Evolutionary conservation across 2,888 invertebrate species (phyloP), one percentile per base, ranked within the genome.

Genomic region (Papilio protenor): DNA sequence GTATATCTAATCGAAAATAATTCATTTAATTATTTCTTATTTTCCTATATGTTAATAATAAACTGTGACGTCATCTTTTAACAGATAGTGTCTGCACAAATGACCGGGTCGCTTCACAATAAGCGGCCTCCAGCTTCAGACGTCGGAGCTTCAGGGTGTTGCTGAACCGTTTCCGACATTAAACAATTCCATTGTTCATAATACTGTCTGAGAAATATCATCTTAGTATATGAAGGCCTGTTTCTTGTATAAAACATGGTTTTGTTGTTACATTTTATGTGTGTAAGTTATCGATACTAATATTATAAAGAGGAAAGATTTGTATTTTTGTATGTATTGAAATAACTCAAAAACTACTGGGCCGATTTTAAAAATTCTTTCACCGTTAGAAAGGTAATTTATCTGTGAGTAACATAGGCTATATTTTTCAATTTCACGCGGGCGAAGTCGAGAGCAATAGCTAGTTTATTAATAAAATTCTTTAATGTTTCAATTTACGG

Each of bases 141-240:
- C 66, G 66, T 69, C 66, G 11, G 45, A 69, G 66, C 66, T 69
- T 45, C 66, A 69, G 66, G 66, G 66, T 69, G 66, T 69, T 21
- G 45, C 66, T 69, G 66, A 69, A 45, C 21, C 66, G 66, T 69
- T 69, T 69, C 66, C 66, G 66, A 69, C 66, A 45, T 69, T 69
- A 69, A 69, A 69, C 66, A 21, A 45, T 45, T 69, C 66, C 21
- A 69, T 45, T 69, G 66, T 69, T 45, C 45, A 69, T 45, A 45
- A 64, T 64, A 23, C 66, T n/a, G 40, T n/a, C n/a, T 6, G 45
- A 66, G 66, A 45, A 69, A 69, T 45, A 45, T n/a, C n/a, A 66
- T 45, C 66, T 69, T 45, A 45, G 66, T 66, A 8, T n/a, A 45
- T 45, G n/a, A 66, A 66, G 40, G 40, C n/a, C n/a, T 69, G 8